Base-by-base conservation (phyloP, 2,113 vertebrate genomes). In the Tachysurus vachellii region DNA sequence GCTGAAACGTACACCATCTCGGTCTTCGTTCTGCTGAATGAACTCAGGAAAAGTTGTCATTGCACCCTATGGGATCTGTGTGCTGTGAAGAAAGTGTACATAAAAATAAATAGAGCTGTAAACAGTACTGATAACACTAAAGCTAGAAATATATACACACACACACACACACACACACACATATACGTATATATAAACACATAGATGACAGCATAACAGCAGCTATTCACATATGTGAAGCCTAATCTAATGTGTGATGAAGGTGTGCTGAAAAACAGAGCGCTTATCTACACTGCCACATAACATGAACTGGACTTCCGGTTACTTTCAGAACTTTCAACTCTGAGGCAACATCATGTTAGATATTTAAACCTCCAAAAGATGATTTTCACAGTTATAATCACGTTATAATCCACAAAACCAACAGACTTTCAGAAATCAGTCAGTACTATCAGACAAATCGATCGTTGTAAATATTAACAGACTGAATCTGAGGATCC, bases 1-100 rank as follows among this genome's bases (percentile, higher is more conserved):
- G 93, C 98, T 99, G 94, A 99, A 99, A 12, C 98, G 96, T 82
- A 98, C 97, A 19, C 98, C 98, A 91, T 99, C 98, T 16, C 97
- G 96, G 87, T 99, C 98, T 95, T 99, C 98, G 84, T 99, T 99
- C 94, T 98, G 97, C 90, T 98, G 96, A 77, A 99, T 99, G 92
- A 98, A 99, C 91, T 99, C 98, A 89, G 98, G 94, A 93, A 99
- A 99, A 86, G 98, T 99, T 80, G 98, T 95, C 98, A 99, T 99
- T 91, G 90, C 95, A 89, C 88, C 80, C 89, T 90, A 83, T 61
- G 88, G 80, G 77, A 89, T 71, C 92, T 94, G 91, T 47, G 88
- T 62, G 64, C 88, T 92, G 93, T 59, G 92, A 84, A 70, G 44
- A 61, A 70, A 85, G 21, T 7, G 82, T 11, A 47, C 0, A 56